Percentiles rank a stretch among this genome's conserved stretches.
These are phyloP conservation scores for Campylorhamphus procurvoides DNA, from an alignment of 2,113 vertebrate genomes.

Conservation along the genomic window DNA sequence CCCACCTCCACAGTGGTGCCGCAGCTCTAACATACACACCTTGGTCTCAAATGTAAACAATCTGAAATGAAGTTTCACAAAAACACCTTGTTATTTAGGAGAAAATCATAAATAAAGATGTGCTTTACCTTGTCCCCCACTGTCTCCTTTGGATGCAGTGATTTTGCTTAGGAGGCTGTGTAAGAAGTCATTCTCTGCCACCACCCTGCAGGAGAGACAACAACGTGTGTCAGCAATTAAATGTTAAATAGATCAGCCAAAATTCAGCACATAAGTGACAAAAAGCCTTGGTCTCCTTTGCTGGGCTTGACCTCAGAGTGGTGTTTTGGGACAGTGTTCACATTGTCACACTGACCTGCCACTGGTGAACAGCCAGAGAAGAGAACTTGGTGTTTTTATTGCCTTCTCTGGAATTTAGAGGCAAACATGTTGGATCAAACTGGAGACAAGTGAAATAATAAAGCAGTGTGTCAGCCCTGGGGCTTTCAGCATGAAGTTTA, in stretches of 20 bases:
- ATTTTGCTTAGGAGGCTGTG: conserved; percentile 91
- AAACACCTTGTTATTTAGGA: not conserved
- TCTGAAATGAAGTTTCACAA: not conserved
- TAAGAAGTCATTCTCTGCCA: conserved; percentile 92
- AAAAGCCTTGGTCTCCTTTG: not conserved
- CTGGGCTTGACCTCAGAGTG: not conserved
- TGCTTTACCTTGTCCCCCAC: conserved; percentile 91
- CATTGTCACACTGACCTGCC: not conserved
- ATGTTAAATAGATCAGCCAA: not conserved
- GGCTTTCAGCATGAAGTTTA: not conserved
- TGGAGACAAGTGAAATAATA: not conserved
- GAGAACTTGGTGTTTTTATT: not conserved
- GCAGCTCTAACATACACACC: not conserved
- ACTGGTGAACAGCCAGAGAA: not conserved
- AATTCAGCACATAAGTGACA: not conserved
- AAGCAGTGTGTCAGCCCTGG: not conserved
- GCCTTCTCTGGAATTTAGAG: not conserved
- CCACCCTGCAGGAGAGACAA: conserved; percentile 77
- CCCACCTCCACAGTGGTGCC: not conserved
- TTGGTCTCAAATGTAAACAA: not conserved
- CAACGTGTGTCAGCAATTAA: not conserved
- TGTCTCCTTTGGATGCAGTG: conserved; percentile 90
- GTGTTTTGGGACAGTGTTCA: not conserved
- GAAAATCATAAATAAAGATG: not conserved
- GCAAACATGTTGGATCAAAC: not conserved